Percentiles rank a stretch among this genome's conserved stretches.
Conservation (phyloP, 2,797 vertebrate genomes). For the Tenualosa ilisha region DNA sequence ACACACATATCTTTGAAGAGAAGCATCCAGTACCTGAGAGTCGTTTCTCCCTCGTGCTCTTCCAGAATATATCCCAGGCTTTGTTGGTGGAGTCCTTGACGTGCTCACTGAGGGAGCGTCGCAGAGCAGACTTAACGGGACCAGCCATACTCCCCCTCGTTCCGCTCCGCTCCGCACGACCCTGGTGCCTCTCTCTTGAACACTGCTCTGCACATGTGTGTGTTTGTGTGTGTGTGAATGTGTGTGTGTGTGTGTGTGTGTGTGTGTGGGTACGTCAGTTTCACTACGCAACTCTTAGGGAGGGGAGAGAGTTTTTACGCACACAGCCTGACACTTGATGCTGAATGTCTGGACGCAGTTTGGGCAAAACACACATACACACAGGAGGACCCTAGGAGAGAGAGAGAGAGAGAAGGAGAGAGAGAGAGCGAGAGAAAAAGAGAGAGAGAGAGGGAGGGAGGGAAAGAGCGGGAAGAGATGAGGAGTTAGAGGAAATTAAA, state of each 20-base stretch:
- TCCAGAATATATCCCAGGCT: constrained; percentile 84
- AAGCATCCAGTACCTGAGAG: constrained; percentile 74
- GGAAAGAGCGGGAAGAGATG: too few relatives aligned
- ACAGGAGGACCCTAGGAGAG: constrained; percentile 35
- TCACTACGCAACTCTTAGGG: constrained; percentile 9
- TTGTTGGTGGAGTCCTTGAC: constrained; percentile 75
- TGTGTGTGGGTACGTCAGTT: not conserved
- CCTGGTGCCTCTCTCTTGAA: constrained; percentile 28
- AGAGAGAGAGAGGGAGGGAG: not conserved
- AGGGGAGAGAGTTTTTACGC: constrained; percentile 51
- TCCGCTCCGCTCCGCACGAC: not conserved
- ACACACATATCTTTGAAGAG: not conserved
- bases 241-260: not conserved
- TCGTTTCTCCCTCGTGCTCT: constrained; percentile 72
- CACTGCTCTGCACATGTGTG: not conserved
- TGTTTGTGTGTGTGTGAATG: not conserved
- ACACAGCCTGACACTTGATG: constrained; percentile 61
- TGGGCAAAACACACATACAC: constrained; percentile 52
- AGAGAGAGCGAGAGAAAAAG: not conserved
- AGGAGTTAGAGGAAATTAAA: not conserved
- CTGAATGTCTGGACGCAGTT: constrained; percentile 67
- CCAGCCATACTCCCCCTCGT: constrained; percentile 65
- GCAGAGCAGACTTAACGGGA: constrained; percentile 61
- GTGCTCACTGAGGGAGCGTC: constrained; percentile 81
- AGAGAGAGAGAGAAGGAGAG: constrained; percentile 31